These are phyloP conservation scores for Notothenia rossii DNA, from an alignment of 2,113 vertebrate species.

Conservation along the genomic window DNA sequence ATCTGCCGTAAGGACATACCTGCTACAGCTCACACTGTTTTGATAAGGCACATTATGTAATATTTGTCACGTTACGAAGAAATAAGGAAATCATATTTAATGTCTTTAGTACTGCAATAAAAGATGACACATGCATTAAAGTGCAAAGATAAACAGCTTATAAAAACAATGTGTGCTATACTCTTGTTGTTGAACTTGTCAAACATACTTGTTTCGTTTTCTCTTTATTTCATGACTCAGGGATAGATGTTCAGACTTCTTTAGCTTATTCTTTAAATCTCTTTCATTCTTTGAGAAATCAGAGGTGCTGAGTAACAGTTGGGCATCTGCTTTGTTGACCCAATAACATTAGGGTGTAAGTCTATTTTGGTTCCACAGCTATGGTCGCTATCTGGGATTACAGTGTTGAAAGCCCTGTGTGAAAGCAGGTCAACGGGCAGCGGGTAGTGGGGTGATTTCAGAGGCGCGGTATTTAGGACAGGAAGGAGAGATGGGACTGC, in stretches of 20 bases:
- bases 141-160: background rate
- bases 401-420: conserved; percentile 72
- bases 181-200: background rate
- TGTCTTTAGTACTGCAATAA: background rate
- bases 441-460: conserved; percentile 63
- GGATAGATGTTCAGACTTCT: conserved; percentile 7
- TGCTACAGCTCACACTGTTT: background rate
- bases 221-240: conserved; percentile 13
- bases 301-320: conserved; percentile 72
- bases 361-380: conserved; percentile 82
- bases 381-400: conserved; percentile 72
- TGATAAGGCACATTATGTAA: conserved; percentile 9
- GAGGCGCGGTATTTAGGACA: conserved; percentile 72
- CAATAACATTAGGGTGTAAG: conserved; percentile 60
- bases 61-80: conserved; percentile 10
- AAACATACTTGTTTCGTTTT: background rate
- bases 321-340: conserved; percentile 58
- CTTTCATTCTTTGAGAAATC: conserved; percentile 28
- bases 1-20: background rate
- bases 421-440: conserved; percentile 78
- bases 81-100: background rate
- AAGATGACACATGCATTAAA: conserved; percentile 1
- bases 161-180: background rate
- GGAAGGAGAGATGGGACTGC: conserved; percentile 46
- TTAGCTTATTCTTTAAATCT: background rate